Percentiles rank a stretch among this genome's conserved stretches.
phyloP scores from a whole-genome alignment of 2,888 invertebrate species.

The Stomorhina lunata region DNA sequence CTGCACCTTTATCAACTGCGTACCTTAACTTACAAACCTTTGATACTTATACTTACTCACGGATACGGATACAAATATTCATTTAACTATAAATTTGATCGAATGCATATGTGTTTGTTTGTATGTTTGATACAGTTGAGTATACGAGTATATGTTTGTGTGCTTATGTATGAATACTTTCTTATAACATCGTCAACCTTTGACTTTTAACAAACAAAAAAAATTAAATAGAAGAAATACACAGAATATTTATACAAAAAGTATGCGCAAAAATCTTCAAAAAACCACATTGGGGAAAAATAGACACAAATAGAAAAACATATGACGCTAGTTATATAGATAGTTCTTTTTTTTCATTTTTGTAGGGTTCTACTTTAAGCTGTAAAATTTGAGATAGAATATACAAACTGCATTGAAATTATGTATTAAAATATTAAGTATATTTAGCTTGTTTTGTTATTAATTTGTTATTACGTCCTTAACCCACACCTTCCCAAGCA shows the following conservation, averaged over 20 bases:
- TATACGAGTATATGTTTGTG: conserved; percentile 49
- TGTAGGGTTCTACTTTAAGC: background rate
- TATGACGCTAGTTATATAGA: background rate
- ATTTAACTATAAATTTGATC: background rate
- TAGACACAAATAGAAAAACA: conserved; percentile 26
- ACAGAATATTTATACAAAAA: conserved; percentile 63
- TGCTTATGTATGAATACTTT: too few species aligned
- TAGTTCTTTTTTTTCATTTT: too few species aligned
- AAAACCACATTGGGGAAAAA: conserved; percentile 55
- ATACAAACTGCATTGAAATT: too few species aligned
- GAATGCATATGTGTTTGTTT: background rate
- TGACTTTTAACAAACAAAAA: conserved; percentile 61
- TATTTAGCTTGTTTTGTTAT: too few species aligned
- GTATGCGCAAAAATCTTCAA: conserved; percentile 64
- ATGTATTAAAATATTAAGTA: too few species aligned
- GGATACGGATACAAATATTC: background rate
- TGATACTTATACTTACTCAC: background rate
- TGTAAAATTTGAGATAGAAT: too few species aligned
- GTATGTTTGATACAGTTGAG: background rate
- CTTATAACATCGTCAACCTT: conserved; percentile 56
- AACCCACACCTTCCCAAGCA: too few species aligned
- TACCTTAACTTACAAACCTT: conserved; percentile 12
- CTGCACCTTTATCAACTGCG: conserved; percentile 65
- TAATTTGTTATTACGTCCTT: too few species aligned
- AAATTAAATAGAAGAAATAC: conserved; percentile 34